Evolutionary conservation across 2,113 vertebrate species (phyloP).

Genomic region (Semicossyphus pulcher): DNA sequence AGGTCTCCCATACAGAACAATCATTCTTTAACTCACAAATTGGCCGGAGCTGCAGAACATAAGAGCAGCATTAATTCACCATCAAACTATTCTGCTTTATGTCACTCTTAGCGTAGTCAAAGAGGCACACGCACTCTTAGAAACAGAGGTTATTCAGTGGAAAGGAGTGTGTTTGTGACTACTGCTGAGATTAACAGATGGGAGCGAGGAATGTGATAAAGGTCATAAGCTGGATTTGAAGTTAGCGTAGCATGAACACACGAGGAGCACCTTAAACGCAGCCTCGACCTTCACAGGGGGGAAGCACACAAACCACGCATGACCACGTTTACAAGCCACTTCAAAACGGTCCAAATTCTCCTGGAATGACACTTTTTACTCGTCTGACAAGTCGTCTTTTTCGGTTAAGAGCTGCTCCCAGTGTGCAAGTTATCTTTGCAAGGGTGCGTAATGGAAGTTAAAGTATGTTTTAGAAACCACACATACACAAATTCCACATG

Average conservation of each 20-base stretch:
- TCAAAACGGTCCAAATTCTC: slow-evolving; percentile 48
- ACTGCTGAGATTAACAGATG: not conserved
- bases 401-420: slow-evolving; percentile 21
- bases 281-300: slow-evolving; percentile 22
- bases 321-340: slow-evolving; percentile 69
- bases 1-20: slow-evolving; percentile 27
- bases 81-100: slow-evolving; percentile 52
- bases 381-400: slow-evolving; percentile 18
- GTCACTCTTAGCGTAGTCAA: slow-evolving; percentile 32
- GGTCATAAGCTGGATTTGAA: slow-evolving; percentile 26
- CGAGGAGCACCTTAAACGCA: slow-evolving; percentile 12
- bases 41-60: slow-evolving; percentile 43
- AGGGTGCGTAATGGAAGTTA: slow-evolving; percentile 9
- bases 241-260: slow-evolving; percentile 9
- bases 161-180: too few relatives aligned
- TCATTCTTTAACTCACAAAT: slow-evolving; percentile 46
- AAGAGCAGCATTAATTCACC: slow-evolving; percentile 43
- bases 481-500: slow-evolving; percentile 55
- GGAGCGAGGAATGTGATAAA: slow-evolving; percentile 15
- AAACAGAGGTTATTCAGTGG: slow-evolving; percentile 10
- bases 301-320: slow-evolving; percentile 58
- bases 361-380: slow-evolving; percentile 41
- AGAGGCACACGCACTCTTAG: not conserved
- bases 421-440: slow-evolving; percentile 17
- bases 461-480: slow-evolving; percentile 57